Percentiles rank a stretch among this genome's conserved stretches.
These are phyloP conservation scores for Calameuta idolon DNA, from an alignment of 2,888 invertebrate species.

Conservation along the genomic window DNA sequence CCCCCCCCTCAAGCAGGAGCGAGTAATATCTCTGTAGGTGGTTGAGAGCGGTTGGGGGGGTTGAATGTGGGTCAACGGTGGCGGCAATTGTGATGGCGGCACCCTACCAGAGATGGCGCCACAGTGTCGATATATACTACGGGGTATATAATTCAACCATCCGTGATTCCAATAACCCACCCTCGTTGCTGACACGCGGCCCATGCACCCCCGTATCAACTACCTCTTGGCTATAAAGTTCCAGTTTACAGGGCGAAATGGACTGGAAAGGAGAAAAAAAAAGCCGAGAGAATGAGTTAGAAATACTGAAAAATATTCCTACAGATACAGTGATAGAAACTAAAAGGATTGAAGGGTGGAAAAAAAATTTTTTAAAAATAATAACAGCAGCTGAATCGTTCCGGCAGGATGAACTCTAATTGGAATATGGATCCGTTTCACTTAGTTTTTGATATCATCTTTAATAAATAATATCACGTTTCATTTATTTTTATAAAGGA, in stretches of 20 bases:
- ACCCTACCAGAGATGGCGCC: slow-evolving; percentile 25
- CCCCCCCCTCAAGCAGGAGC: not conserved
- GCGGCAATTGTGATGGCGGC: slow-evolving; percentile 6
- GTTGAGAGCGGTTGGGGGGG: not conserved
- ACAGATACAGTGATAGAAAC: not conserved
- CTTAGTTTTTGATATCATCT: slow-evolving; percentile 58
- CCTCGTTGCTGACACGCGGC: slow-evolving; percentile 26
- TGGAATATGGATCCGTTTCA: slow-evolving; percentile 65
- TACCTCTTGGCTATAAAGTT: slow-evolving; percentile 59
- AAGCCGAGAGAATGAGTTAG: slow-evolving; percentile 38
- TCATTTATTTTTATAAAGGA: slow-evolving; percentile 46
- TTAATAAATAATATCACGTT: slow-evolving; percentile 64
- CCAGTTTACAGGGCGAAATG: slow-evolving; percentile 65
- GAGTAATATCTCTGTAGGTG: not conserved
- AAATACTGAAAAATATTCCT: slow-evolving; percentile 10
- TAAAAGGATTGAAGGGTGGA: slow-evolving; percentile 59
- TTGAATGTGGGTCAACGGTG: slow-evolving; percentile 18
- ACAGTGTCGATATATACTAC: slow-evolving; percentile 8
- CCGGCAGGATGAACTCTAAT: slow-evolving; percentile 65
- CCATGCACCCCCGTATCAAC: slow-evolving; percentile 38
- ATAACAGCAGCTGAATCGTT: slow-evolving; percentile 55
- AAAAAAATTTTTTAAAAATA: slow-evolving; percentile 43
- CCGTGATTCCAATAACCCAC: slow-evolving; percentile 39
- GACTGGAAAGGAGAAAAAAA: slow-evolving; percentile 61
- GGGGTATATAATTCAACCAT: slow-evolving; percentile 27